Percentiles rank a stretch among this genome's conserved stretches.
Conservation (phyloP, 2,113 vertebrate genomes). For the Larimichthys crocea region DNA sequence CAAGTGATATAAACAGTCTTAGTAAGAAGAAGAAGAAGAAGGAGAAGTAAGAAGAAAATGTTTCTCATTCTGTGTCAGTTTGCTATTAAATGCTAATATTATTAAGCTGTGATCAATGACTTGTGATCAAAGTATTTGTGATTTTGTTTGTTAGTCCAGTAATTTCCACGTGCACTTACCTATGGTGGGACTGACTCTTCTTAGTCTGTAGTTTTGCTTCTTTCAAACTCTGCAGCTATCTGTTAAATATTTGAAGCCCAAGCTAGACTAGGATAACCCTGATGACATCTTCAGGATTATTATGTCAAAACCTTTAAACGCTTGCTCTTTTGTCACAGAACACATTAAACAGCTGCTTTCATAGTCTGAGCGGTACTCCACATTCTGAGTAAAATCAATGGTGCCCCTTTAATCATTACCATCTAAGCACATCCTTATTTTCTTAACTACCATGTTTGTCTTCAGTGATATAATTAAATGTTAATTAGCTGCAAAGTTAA, state of each 20-base stretch:
- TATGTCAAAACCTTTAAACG: not conserved
- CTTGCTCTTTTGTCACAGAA: not conserved
- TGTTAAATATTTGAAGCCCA: not conserved
- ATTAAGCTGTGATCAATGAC: not conserved
- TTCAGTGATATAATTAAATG: constrained; percentile 36
- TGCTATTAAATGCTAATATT: not conserved
- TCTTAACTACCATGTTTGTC: constrained; percentile 7
- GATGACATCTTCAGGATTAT: not conserved
- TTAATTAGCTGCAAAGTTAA: constrained; percentile 39
- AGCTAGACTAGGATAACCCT: not conserved
- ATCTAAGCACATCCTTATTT: constrained; percentile 4
- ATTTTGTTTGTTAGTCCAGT: not conserved
- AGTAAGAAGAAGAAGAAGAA: not conserved
- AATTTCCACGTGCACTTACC: not conserved
- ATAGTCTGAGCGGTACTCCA: not conserved
- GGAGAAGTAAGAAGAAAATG: not conserved
- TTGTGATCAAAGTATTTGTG: not conserved
- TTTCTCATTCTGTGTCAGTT: not conserved
- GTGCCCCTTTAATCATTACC: constrained; percentile 30
- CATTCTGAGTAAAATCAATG: not conserved
- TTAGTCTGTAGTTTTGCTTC: not conserved
- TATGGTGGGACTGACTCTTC: not conserved
- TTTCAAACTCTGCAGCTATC: not conserved
- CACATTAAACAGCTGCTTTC: not conserved
- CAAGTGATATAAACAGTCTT: not conserved